phyloP scores from a whole-genome alignment of 2,888 invertebrate genomes.

The Eutolmus rufibarbis region DNA sequence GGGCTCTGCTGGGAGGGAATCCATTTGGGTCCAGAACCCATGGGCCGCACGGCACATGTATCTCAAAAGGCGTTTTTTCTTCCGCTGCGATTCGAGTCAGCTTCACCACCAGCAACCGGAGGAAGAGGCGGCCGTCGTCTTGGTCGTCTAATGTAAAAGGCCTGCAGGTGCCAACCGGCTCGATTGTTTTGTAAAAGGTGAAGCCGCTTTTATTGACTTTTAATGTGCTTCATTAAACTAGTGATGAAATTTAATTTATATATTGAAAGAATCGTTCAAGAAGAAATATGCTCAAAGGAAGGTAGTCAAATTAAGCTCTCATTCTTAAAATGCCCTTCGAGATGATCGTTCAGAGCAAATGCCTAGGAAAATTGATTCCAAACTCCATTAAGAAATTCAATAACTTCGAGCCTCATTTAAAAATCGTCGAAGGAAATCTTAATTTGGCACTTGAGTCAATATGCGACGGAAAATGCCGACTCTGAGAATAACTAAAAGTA shows the following conservation, averaged over 20 bases:
- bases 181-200: constrained; percentile 27
- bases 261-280: neutral
- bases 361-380: neutral
- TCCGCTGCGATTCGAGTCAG: neutral
- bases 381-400: neutral
- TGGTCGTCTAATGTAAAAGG: neutral
- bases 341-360: neutral
- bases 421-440: neutral
- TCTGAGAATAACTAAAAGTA: too few relatives aligned
- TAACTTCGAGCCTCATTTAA: neutral
- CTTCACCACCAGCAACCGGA: neutral
- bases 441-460: neutral
- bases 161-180: constrained; percentile 18
- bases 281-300: neutral
- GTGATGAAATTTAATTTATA: constrained; percentile 32
- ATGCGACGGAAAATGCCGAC: neutral
- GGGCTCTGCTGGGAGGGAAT: neutral
- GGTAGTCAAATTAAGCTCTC: neutral
- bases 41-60: neutral
- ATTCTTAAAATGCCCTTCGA: neutral
- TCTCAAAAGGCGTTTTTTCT: neutral
- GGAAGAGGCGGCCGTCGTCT: neutral
- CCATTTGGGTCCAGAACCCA: neutral
- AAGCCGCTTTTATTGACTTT: constrained; percentile 40
- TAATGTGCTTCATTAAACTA: constrained; percentile 39